Evolutionary conservation across 2,113 vertebrate species (phyloP).

Genomic region (Campylomormyrus tamandua): DNA sequence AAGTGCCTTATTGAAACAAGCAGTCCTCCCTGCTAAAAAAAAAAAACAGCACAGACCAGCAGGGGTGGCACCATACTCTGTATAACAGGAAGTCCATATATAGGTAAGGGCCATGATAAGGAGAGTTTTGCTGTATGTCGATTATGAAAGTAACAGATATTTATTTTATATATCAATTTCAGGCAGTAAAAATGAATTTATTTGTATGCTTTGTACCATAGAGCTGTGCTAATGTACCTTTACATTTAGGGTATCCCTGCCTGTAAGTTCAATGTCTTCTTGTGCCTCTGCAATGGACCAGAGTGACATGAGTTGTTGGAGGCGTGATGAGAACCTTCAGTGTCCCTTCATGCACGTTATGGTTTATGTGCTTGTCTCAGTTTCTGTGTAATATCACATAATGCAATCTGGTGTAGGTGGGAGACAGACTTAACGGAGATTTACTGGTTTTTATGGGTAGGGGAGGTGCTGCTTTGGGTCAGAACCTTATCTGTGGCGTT

Average conservation of each 20-base stretch:
- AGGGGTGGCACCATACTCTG: neutral
- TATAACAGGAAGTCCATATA: neutral
- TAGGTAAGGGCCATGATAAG: neutral
- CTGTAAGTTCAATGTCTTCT: neutral
- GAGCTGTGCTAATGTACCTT: neutral
- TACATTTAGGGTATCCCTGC: neutral
- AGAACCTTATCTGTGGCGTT: conserved; percentile 43
- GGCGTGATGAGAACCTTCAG: neutral
- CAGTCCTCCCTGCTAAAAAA: neutral
- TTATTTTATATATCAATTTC: neutral
- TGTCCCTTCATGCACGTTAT: neutral
- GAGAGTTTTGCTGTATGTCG: neutral
- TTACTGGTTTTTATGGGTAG: conserved; percentile 37
- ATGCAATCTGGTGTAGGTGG: conserved; percentile 46
- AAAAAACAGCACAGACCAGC: neutral
- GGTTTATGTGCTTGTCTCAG: conserved; percentile 20
- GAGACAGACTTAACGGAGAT: conserved; percentile 34
- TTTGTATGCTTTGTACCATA: neutral
- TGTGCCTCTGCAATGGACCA: neutral
- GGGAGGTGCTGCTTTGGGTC: conserved; percentile 43
- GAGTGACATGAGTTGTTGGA: neutral
- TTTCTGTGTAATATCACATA: conserved; percentile 48
- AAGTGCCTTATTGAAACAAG: neutral
- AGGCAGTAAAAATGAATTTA: neutral
- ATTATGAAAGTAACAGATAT: neutral